A percentile compares a stretch with the other conserved stretches of the same genome.
These are phyloP conservation scores for Gallinago nigripennis DNA, from an alignment of 2,797 vertebrate genomes.

Conservation along the genomic window DNA sequence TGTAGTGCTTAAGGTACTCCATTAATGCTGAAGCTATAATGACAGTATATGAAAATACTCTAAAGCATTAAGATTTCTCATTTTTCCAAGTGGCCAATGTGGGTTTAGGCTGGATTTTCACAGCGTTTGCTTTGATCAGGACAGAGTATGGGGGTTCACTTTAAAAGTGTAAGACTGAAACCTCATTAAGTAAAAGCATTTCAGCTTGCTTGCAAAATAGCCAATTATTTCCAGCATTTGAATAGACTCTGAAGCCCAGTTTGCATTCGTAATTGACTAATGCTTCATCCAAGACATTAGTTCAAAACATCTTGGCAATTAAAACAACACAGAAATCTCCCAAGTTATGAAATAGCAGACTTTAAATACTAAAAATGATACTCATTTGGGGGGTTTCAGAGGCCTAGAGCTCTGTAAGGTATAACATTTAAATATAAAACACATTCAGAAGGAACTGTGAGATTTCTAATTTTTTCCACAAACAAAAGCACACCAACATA, in stretches of 20 bases:
- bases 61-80: neutral
- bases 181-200: constrained; percentile 9
- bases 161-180: neutral
- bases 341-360: neutral
- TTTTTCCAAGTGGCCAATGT: neutral
- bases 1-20: neutral
- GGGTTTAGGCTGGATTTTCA: neutral
- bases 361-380: neutral
- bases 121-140: neutral
- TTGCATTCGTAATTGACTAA: constrained; percentile 29
- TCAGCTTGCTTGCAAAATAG: neutral
- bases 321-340: neutral
- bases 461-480: neutral
- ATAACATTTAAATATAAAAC: neutral
- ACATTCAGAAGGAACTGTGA: neutral
- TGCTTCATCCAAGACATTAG: constrained; percentile 10
- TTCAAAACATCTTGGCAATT: constrained; percentile 18
- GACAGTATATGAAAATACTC: neutral
- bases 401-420: neutral
- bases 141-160: neutral
- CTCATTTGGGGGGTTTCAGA: neutral
- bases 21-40: neutral
- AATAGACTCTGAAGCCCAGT: constrained; percentile 4
- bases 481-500: neutral
- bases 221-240: neutral